Evolutionary conservation across 2,888 invertebrate genomes (phyloP).

Genomic region (Calameuta filiformis): DNA sequence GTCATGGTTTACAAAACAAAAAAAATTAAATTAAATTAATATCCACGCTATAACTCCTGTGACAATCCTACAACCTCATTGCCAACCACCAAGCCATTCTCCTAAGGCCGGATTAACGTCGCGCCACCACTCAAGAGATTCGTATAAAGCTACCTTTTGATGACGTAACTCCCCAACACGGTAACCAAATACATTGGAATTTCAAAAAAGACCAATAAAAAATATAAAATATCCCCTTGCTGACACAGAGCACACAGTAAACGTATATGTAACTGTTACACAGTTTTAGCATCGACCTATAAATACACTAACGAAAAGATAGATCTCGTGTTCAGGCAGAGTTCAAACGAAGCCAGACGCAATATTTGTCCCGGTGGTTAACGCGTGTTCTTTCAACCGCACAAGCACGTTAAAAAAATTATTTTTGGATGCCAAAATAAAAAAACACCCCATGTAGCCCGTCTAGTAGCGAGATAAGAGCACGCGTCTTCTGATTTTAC

Average conservation of each 20-base stretch:
- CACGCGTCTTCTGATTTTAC: neutral
- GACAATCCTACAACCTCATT: neutral
- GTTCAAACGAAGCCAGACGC: neutral
- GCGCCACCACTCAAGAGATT: neutral
- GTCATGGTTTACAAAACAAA: neutral
- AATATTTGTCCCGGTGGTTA: neutral
- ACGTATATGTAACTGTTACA: neutral
- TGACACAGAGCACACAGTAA: neutral
- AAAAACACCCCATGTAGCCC: neutral
- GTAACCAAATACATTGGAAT: neutral
- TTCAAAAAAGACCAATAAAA: neutral
- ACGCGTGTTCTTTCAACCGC: neutral
- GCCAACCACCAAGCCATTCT: neutral
- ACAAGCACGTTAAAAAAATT: neutral
- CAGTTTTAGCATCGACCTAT: neutral
- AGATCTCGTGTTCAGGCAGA: neutral
- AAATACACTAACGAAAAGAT: neutral
- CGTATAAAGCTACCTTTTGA: neutral
- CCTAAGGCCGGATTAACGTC: no score
- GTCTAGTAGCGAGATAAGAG: neutral
- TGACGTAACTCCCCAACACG: neutral
- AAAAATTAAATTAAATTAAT: neutral
- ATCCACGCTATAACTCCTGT: neutral
- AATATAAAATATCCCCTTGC: neutral
- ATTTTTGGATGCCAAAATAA: neutral